Evolutionary conservation across 2,888 invertebrate genomes (phyloP).

Genomic region (Cephus pulcher): DNA sequence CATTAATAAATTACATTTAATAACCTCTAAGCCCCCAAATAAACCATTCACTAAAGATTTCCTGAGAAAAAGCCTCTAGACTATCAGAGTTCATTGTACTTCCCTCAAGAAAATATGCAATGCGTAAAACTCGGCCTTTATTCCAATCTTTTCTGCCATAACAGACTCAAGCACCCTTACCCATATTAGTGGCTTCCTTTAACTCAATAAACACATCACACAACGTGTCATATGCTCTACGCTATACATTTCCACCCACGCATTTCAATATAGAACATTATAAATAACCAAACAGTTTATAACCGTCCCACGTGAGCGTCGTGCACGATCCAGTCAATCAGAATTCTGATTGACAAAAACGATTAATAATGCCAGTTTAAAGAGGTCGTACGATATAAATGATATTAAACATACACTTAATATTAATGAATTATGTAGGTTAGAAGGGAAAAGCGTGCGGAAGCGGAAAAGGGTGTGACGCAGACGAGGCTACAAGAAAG

Average conservation of each 20-base stretch:
- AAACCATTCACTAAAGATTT: neutral
- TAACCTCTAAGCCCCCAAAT: neutral
- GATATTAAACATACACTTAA: neutral
- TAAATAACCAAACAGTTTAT: neutral
- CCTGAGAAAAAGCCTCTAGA: neutral
- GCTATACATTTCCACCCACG: neutral
- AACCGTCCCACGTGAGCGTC: neutral
- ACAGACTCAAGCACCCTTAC: neutral
- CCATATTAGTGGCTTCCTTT: neutral
- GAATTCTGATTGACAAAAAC: neutral
- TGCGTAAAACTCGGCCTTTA: neutral
- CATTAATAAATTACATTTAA: neutral
- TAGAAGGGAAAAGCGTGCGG: slow-evolving; percentile 5
- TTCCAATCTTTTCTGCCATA: neutral
- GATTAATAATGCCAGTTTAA: neutral
- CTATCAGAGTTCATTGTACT: neutral
- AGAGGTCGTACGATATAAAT: neutral
- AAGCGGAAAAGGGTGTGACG: slow-evolving; percentile 23
- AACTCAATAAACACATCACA: neutral
- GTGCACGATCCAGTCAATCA: neutral
- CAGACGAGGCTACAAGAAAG: slow-evolving; percentile 18
- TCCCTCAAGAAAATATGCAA: neutral
- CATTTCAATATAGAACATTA: neutral
- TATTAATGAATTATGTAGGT: neutral
- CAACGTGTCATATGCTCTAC: neutral